Percentiles rank a stretch among this genome's conserved stretches.
phyloP scores from a whole-genome alignment of 1,140 invertebrate species.

The Pseudomyrmex concolor region DNA sequence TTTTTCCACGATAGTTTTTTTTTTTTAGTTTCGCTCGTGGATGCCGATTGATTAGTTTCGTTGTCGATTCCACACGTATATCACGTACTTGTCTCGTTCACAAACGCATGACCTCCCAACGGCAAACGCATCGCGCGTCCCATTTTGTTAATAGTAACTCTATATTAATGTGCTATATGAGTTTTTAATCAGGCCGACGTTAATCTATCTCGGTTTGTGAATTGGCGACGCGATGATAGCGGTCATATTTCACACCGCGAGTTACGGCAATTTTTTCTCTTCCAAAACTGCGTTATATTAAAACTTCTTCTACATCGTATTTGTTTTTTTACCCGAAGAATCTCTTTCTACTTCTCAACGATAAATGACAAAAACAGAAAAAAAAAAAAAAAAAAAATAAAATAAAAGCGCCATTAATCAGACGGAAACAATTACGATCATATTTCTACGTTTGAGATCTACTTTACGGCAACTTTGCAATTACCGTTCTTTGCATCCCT shows the following conservation, averaged over 20 bases:
- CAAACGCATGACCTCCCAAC: constrained; percentile 15
- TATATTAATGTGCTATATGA: background rate
- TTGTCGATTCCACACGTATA: constrained; percentile 57
- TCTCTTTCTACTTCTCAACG: background rate
- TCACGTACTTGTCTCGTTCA: background rate
- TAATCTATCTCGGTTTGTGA: background rate
- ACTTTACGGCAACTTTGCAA: background rate
- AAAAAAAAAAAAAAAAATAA: background rate
- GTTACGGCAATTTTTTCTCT: background rate
- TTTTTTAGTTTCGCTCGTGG: constrained; percentile 39
- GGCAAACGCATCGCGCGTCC: background rate
- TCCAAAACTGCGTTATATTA: background rate
- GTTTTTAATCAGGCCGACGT: no score
- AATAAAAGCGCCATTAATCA: background rate
- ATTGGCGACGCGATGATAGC: background rate
- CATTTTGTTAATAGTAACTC: background rate
- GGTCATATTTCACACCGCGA: background rate
- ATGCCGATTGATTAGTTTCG: constrained; percentile 69
- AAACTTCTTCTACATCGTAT: background rate
- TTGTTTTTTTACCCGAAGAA: background rate
- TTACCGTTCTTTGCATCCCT: background rate
- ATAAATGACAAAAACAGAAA: background rate
- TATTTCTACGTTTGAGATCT: background rate
- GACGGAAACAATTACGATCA: background rate
- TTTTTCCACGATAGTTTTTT: constrained; percentile 18